phyloP scores from a whole-genome alignment of 2,113 vertebrate genomes.

The Callocephalon fimbriatum region DNA sequence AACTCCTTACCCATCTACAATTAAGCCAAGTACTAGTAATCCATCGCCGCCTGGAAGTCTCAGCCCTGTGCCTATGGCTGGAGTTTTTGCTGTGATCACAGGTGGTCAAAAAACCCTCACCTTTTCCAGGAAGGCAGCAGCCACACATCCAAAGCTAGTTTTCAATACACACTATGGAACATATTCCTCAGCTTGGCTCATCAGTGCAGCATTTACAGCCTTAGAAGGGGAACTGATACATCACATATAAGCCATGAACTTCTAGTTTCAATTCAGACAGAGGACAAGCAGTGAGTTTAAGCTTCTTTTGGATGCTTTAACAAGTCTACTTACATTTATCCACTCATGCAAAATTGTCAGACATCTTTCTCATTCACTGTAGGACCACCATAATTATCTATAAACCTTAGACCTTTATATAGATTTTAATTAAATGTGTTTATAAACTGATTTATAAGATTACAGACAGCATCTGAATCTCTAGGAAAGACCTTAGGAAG shows the following conservation, averaged over 20 bases:
- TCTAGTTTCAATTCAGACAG: not conserved
- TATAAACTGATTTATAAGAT: slow-evolving; percentile 9
- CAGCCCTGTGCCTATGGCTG: not conserved
- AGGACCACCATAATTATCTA: not conserved
- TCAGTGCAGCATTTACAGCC: not conserved
- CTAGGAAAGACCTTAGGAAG: slow-evolving; percentile 25
- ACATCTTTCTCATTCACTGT: not conserved
- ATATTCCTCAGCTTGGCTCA: not conserved
- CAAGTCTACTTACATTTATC: not conserved
- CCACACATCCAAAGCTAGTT: not conserved
- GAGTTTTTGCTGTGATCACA: not conserved
- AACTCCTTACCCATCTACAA: not conserved
- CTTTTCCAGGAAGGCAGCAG: not conserved
- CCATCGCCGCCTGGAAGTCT: not conserved
- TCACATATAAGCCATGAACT: not conserved
- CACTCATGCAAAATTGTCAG: not conserved
- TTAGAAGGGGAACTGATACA: not conserved
- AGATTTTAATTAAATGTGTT: slow-evolving; percentile 38
- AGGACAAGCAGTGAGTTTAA: not conserved
- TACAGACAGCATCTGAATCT: not conserved
- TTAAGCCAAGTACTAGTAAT: not conserved
- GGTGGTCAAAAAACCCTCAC: not conserved
- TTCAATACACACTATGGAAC: not conserved
- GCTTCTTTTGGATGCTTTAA: not conserved
- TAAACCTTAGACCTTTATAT: not conserved